Evolutionary conservation across 2,797 vertebrate genomes (phyloP).

Genomic region (Cyclura pinguis): DNA sequence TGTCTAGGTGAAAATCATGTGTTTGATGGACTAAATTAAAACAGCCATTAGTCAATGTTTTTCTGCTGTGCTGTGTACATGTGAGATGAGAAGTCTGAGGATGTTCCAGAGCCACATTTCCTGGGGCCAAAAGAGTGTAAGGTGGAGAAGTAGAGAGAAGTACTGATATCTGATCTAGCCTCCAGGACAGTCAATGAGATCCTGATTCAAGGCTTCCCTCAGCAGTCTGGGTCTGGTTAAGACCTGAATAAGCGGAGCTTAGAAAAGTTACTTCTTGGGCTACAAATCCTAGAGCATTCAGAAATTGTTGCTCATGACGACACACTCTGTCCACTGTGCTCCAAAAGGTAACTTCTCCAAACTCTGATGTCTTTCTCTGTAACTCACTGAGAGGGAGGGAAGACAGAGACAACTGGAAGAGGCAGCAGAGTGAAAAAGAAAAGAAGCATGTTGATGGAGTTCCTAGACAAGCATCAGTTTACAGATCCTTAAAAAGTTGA

Average conservation of each 20-base stretch:
- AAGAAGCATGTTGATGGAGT: no score
- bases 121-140: no score
- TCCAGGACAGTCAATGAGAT: not conserved
- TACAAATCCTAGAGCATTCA: not conserved
- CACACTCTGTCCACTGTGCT: not conserved
- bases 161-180: not conserved
- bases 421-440: no score
- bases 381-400: no score
- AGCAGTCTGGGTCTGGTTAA: not conserved
- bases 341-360: not conserved
- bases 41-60: not conserved
- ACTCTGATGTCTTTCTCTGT: not conserved
- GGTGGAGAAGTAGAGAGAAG: not conserved
- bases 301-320: not conserved
- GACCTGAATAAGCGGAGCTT: not conserved
- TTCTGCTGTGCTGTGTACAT: not conserved
- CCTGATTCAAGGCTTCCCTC: not conserved
- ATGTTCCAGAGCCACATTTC: not conserved
- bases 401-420: no score
- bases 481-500: no score
- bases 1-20: not conserved
- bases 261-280: not conserved
- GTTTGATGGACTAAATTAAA: not conserved
- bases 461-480: no score
- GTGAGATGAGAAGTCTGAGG: not conserved